Conservation (phyloP, 1,140 invertebrate species). For the Tachypleus tridentatus region DNA sequence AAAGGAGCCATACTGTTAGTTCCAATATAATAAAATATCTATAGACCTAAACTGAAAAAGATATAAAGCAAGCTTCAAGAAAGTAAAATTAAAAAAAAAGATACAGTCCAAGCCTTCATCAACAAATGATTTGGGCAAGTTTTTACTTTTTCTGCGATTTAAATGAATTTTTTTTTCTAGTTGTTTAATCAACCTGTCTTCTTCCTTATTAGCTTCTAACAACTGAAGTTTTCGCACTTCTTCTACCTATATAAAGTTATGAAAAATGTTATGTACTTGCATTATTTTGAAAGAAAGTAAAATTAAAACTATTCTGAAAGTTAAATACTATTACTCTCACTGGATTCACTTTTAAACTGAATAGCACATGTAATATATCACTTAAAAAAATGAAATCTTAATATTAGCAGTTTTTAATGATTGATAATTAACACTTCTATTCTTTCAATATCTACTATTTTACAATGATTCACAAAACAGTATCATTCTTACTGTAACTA, state of each 20-base stretch:
- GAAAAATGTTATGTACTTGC: no score
- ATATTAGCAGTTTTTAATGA: no score
- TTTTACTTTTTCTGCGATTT: conserved; percentile 60
- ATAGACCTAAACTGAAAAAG: conserved; percentile 2
- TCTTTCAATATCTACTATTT: no score
- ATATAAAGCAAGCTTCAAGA: conserved; percentile 13
- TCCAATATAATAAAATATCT: conserved; percentile 18
- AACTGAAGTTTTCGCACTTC: conserved; percentile 49
- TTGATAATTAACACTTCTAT: no score
- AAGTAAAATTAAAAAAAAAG: conserved; percentile 32
- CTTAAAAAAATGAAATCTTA: no score
- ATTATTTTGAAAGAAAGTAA: no score
- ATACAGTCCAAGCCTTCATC: conserved; percentile 80
- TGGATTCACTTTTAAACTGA: no score
- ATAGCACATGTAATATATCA: no score
- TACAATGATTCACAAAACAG: no score
- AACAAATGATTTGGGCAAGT: conserved; percentile 59
- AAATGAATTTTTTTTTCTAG: conserved; percentile 72
- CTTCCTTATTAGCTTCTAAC: conserved; percentile 54
- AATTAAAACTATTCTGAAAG: no score
- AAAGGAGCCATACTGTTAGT: not conserved
- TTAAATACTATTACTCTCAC: no score
- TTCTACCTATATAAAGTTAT: conserved; percentile 32
- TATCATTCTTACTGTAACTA: no score
- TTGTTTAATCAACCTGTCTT: conserved; percentile 64